Conservation (phyloP, 2,797 vertebrate species). For the Sebastes iracundus region DNA sequence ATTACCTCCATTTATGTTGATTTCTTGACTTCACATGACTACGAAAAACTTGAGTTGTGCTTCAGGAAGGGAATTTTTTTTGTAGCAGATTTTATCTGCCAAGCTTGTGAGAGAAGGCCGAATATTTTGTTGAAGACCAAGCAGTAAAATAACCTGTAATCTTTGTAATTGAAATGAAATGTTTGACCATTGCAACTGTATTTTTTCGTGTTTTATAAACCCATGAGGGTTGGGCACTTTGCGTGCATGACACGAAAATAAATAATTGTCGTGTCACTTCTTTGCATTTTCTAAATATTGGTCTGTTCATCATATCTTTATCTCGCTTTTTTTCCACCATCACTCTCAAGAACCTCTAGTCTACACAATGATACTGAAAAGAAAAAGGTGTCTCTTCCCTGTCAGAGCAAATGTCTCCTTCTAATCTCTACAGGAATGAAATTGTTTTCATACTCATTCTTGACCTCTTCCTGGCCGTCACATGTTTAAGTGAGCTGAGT, state of each 20-base stretch:
- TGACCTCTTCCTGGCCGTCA: slow-evolving; percentile 16
- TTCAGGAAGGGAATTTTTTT: too few relatives aligned
- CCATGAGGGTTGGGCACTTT: not conserved
- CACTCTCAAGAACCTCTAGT: slow-evolving; percentile 4
- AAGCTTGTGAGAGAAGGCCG: too few relatives aligned
- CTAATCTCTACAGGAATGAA: slow-evolving; percentile 15
- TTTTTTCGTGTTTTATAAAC: too few relatives aligned
- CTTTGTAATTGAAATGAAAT: too few relatives aligned
- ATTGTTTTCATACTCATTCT: slow-evolving; percentile 19
- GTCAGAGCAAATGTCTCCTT: not conserved
- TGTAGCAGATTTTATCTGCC: too few relatives aligned
- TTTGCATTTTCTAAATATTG: not conserved
- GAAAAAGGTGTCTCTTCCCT: not conserved
- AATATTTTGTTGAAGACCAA: too few relatives aligned
- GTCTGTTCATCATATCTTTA: not conserved
- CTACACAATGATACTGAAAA: not conserved
- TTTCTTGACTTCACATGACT: too few relatives aligned
- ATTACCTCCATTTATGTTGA: too few relatives aligned
- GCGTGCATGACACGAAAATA: not conserved
- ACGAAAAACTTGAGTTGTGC: too few relatives aligned
- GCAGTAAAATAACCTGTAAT: too few relatives aligned
- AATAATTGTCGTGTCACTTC: not conserved
- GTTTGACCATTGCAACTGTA: too few relatives aligned
- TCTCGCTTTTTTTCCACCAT: not conserved
- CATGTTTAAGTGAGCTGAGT: slow-evolving; percentile 13